Conservation (phyloP, 2,888 invertebrate genomes). For the Cyclophora albipunctata region DNA sequence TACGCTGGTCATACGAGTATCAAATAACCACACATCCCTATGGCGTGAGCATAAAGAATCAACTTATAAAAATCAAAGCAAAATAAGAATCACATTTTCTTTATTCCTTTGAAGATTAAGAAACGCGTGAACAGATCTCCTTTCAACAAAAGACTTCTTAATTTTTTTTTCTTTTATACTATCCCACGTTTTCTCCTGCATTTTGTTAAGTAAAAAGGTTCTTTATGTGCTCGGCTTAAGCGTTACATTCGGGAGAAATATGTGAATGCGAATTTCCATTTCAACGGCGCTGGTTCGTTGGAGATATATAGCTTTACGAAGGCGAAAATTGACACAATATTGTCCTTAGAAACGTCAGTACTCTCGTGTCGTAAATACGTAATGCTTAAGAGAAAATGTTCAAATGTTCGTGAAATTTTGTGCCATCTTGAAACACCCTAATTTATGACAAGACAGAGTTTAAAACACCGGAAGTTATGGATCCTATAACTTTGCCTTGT, state of each 20-base stretch:
- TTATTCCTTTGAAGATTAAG: constrained; percentile 27
- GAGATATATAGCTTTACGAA: constrained; percentile 47
- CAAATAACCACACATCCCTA: not conserved
- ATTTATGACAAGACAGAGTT: constrained; percentile 8
- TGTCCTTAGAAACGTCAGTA: constrained; percentile 38
- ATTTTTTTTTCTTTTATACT: constrained; percentile 28
- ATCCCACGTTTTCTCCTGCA: constrained; percentile 15
- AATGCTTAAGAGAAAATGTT: constrained; percentile 25
- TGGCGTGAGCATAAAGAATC: constrained; percentile 6
- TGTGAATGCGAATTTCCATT: constrained; percentile 34
- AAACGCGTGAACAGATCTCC: constrained; percentile 31
- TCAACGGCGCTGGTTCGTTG: constrained; percentile 37
- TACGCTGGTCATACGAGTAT: no score
- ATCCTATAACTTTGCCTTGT: not conserved
- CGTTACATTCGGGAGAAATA: constrained; percentile 14
- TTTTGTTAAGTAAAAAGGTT: constrained; percentile 11
- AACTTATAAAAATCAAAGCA: constrained; percentile 10
- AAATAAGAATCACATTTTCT: constrained; percentile 24
- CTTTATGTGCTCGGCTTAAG: constrained; percentile 20
- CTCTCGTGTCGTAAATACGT: constrained; percentile 23
- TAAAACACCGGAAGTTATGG: not conserved
- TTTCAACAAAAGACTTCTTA: constrained; percentile 29
- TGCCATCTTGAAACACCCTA: constrained; percentile 9
- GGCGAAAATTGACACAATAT: constrained; percentile 52
- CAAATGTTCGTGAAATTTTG: constrained; percentile 26